Conservation (phyloP, 92 coral and sea anemone species). For the Bergia puertoricense region DNA sequence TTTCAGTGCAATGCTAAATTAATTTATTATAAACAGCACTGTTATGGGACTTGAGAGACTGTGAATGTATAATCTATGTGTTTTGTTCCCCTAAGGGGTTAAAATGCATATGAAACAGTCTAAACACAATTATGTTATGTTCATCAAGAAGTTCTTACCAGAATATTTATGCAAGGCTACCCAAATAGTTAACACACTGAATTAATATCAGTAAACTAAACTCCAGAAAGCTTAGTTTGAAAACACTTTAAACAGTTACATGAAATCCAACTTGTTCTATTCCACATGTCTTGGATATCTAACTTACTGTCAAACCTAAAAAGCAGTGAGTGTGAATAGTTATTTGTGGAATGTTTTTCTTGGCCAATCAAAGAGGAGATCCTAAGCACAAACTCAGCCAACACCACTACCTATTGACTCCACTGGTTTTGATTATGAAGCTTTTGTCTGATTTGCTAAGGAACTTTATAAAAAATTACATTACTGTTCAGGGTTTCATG, state of each 20-base stretch:
- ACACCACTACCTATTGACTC: neutral
- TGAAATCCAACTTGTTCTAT: neutral
- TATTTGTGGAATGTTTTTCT: neutral
- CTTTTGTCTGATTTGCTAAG: too few species aligned
- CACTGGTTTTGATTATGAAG: too few species aligned
- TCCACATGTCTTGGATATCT: neutral
- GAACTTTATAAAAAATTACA: too few species aligned
- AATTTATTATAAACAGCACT: conserved; percentile 1
- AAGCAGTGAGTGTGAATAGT: neutral
- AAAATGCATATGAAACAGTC: neutral
- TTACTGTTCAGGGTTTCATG: too few species aligned
- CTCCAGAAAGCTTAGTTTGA: neutral
- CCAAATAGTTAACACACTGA: neutral
- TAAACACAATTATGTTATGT: neutral
- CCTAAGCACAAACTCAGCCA: neutral
- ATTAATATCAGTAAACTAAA: neutral
- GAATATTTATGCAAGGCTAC: neutral
- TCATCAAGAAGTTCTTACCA: neutral
- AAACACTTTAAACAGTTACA: neutral
- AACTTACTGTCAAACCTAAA: neutral
- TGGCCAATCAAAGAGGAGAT: neutral
- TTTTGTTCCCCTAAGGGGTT: neutral
- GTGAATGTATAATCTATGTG: conserved; percentile 6
- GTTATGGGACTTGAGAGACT: neutral
- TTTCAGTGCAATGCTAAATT: conserved; percentile 16